Conservation (phyloP, 2,797 vertebrate genomes). For the Pelodytes ibericus region DNA sequence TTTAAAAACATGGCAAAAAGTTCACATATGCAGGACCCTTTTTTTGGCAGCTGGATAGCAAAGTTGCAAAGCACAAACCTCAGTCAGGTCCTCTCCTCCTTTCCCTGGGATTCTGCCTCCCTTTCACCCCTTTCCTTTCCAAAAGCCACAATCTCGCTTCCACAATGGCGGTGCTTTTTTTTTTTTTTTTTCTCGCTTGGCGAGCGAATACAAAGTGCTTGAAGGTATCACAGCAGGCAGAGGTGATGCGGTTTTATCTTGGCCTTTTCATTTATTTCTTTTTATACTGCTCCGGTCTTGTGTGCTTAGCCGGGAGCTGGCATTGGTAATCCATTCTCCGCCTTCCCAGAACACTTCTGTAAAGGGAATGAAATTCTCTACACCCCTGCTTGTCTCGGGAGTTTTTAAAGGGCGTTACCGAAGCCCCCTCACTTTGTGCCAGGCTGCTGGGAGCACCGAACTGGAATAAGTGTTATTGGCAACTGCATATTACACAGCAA, state of each 20-base stretch:
- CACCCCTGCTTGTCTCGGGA: conserved; percentile 63
- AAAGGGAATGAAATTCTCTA: conserved; percentile 62
- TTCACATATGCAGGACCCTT: conserved; percentile 33
- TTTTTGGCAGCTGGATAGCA: conserved; percentile 57
- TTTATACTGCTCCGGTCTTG: conserved; percentile 11
- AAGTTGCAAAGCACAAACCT: conserved; percentile 21
- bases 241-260: conserved; percentile 64
- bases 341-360: conserved; percentile 58
- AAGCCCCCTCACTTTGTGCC: conserved; percentile 61
- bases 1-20: too few species aligned
- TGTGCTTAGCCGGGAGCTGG: conserved; percentile 6
- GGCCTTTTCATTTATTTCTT: not conserved
- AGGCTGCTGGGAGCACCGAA: conserved; percentile 64
- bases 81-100: not conserved
- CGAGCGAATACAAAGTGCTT: conserved; percentile 45
- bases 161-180: conserved; percentile 25
- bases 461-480: conserved; percentile 65
- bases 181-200: conserved; percentile 23
- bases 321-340: conserved; percentile 4
- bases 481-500: conserved; percentile 63
- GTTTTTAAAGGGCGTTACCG: conserved; percentile 65
- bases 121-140: conserved; percentile 61
- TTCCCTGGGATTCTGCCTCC: not conserved
- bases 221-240: conserved; percentile 49
- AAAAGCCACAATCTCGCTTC: conserved; percentile 47